Base-by-base conservation (phyloP, 2,888 invertebrate species). In the Conistra vaccinii region DNA sequence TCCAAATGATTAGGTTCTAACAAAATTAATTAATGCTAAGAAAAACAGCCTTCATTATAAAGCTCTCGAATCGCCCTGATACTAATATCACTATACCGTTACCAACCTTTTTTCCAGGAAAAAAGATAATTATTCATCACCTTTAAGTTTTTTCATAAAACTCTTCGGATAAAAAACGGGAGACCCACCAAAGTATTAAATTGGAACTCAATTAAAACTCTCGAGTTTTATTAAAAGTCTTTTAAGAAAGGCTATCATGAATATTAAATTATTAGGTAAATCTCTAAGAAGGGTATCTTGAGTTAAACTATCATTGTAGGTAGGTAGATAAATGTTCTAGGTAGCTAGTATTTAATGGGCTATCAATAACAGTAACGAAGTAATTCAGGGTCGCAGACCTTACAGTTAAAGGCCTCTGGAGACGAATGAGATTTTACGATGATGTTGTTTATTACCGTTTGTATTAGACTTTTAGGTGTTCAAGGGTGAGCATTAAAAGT, bases 171-270 rank as follows among this genome's bases (percentile, higher is more conserved):
- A 72, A 80, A 72, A 57, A 72, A 65, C 7, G 42, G 63, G 42
- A 61, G 72, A 74, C 35, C 32, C 61, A 77, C n/a, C 77, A 66
- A 72, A 84, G 80, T 80, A 73, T 73, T 67, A 86, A 85, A 82
- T 84, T 70, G 69, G 69, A 84, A 88, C 75, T 84, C 85, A 87
- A 86, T 87, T 85, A 76, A 78, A 83, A 45, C 80, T 77, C 12
- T 53, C 10, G 77, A 87, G 77, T 88, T 87, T 86, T 80, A 88
- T 87, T 80, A 86, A 86, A 88, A 85, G 55, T 51, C 57, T 58
- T 61, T 66, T 55, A 66, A 67, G 61, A 60, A 76, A 79, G 81
- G 69, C 39, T 82, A 80, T 84, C 78, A 62, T 74, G 76, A 78
- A 80, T 69, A 72, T 72, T 80, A 63, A 45, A 42, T 80, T 72